Conservation (phyloP, 2,888 invertebrate genomes). For the Tipula vernalis region DNA sequence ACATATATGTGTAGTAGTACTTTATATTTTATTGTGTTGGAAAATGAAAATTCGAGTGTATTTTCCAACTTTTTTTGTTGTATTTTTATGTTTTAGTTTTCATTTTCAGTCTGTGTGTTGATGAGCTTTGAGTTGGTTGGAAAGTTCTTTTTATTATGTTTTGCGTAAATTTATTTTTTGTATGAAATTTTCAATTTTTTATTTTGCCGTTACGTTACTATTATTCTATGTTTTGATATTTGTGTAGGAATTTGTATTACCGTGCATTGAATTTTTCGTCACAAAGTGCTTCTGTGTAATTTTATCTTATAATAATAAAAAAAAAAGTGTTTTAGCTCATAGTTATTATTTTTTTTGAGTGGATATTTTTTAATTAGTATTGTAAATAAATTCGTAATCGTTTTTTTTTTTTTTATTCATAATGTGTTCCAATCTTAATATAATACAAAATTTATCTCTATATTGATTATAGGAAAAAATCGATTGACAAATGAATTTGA, state of each 20-base stretch:
- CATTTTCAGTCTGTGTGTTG: background rate
- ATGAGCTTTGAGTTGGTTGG: background rate
- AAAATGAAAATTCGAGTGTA: background rate
- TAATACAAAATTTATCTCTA: background rate
- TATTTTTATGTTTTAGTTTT: background rate
- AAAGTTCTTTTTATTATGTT: background rate
- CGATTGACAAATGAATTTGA: background rate
- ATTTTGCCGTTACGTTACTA: background rate
- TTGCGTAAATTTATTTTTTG: background rate
- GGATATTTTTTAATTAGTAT: background rate
- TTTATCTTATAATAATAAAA: no score
- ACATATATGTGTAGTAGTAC: background rate
- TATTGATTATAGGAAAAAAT: background rate
- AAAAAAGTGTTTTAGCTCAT: background rate
- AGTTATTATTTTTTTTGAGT: background rate
- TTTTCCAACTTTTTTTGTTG: background rate
- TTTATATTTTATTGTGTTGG: background rate
- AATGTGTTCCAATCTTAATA: background rate
- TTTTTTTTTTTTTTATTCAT: background rate
- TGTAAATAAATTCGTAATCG: background rate
- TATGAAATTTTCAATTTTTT: background rate
- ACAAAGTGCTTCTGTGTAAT: background rate
- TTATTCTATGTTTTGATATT: background rate
- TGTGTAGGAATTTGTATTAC: background rate
- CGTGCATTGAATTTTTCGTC: background rate